Evolutionary conservation across 2,888 invertebrate genomes (phyloP), one percentile per base, ranked within the genome.

Genomic region (Drosophila quinaria): DNA sequence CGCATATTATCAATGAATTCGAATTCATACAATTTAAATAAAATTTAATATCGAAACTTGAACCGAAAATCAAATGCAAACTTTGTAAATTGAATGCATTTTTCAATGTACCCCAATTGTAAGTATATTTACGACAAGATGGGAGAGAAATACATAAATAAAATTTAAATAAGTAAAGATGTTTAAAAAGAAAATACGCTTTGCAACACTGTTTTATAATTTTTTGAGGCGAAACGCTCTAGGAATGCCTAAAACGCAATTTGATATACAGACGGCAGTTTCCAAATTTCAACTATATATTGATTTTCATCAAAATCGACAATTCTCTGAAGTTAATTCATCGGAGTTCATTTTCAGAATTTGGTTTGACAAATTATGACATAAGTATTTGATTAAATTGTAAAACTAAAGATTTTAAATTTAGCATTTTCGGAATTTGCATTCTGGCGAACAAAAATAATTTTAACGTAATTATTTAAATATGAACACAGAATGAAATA

Each of bases 1-100:
- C 41, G 60, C 80, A 85, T 82, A 85, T 85, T 85, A 83, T 85
- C 80, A 85, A 75, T 83, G 82, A 82, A 83, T 80, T 83, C 46
- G 42, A 83, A 85, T 82, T 83, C 86, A 85, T 72, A 72, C 69
- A 85, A 81, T 69, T 85, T 70, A 78, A 82, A 74, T 70, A 79
- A 80, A 51, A 83, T 85, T 85, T 78, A 70, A 78, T 72, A 61
- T 79, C 41, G 41, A 78, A 70, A 68, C 54, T 41, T 25, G 31
- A 59, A 63, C 44, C 10, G 41, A 60, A 65, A 62, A 66, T 22
- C 62, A 49, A 46, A 69, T 60, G 55, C 60, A 64, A 80, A 83
- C 80, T 83, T 86, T 83, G 83, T 80, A 84, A 84, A 84, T 74
- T 78, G 29, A 78, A 74, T 65, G 78, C 74, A 78, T 83, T 75